Base-by-base conservation (phyloP, 2,797 vertebrate species). In the Heliangelus exortis region DNA sequence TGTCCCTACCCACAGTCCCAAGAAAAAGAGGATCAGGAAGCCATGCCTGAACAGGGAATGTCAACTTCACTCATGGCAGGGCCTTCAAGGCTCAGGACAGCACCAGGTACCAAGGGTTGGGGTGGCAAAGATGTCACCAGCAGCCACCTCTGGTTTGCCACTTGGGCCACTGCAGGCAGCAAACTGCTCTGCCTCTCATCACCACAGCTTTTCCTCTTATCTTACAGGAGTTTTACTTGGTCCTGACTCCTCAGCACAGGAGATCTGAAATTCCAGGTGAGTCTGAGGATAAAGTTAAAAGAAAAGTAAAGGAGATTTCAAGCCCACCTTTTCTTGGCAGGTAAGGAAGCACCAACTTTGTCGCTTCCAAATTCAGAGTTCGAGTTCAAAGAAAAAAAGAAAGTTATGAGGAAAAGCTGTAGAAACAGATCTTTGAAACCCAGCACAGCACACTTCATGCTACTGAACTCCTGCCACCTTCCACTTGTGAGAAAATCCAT, bases 381-480 rank as follows among this genome's bases (percentile, higher is more conserved):
- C 12, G 54, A 78, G 29, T 33, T 86, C 58, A 36, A 72, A 25
- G 9, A 1, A 4, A 3, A 50, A 3, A 2, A 43, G 36, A 18
- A 10, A 7, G 53, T 41, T 41, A 41, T 41, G 6, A 45, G 45
- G 19, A 45, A 29, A 61, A 36, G 7, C 43, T 19, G 26, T 33
- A 77, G 71, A 67, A 85, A 2, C 31, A 85, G 47, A 34, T 13
- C 75, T 65, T 34, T n/a, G 73, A 54, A 75, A 72, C 43, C 48
- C 31, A 36, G 80, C 58, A 36, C 25, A 69, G 55, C 43, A 23
- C 25, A 53, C 29, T 48, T 54, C 55, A 45, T 9, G 15, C 6
- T 22, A 55, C 1, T 84, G 84, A 93, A 80, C 68, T 91, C 51
- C 83, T 76, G 84, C 59, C 76, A 90, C 90, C 74, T 81, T 88